Conservation (phyloP, 2,888 invertebrate species). For the Oligia latruncula region DNA sequence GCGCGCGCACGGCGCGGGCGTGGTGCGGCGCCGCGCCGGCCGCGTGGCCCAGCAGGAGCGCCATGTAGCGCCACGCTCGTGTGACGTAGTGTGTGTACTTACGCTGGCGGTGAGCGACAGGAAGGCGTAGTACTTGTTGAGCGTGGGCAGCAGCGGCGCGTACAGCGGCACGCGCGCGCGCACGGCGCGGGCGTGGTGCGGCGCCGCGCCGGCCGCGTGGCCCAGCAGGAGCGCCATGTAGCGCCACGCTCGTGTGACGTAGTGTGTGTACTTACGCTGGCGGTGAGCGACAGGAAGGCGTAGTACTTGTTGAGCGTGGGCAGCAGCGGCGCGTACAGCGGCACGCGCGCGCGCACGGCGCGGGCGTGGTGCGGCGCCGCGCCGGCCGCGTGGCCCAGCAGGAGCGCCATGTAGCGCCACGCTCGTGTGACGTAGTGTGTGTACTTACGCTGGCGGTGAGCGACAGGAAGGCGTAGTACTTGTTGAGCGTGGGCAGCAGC, state of each 20-base stretch:
- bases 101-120: slow-evolving; percentile 97
- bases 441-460: slow-evolving; percentile 95
- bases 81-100: slow-evolving; percentile 87
- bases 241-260: slow-evolving; percentile 94
- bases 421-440: slow-evolving; percentile 91
- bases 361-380: slow-evolving; percentile 84
- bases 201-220: slow-evolving; percentile 95
- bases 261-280: slow-evolving; percentile 91
- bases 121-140: slow-evolving; percentile 96
- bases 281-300: slow-evolving; percentile 93
- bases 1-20: slow-evolving; percentile 89
- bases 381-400: slow-evolving; percentile 96
- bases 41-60: slow-evolving; percentile 95
- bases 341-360: slow-evolving; percentile 90
- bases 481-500: slow-evolving; percentile 93
- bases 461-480: slow-evolving; percentile 98
- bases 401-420: slow-evolving; percentile 94
- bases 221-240: slow-evolving; percentile 97
- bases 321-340: slow-evolving; percentile 95
- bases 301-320: slow-evolving; percentile 93
- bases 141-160: slow-evolving; percentile 93
- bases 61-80: slow-evolving; percentile 95
- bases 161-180: slow-evolving; percentile 94
- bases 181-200: slow-evolving; percentile 93
- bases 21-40: slow-evolving; percentile 92